Conservation (phyloP, 2,888 invertebrate genomes). For the Philhelius pedissequus region DNA sequence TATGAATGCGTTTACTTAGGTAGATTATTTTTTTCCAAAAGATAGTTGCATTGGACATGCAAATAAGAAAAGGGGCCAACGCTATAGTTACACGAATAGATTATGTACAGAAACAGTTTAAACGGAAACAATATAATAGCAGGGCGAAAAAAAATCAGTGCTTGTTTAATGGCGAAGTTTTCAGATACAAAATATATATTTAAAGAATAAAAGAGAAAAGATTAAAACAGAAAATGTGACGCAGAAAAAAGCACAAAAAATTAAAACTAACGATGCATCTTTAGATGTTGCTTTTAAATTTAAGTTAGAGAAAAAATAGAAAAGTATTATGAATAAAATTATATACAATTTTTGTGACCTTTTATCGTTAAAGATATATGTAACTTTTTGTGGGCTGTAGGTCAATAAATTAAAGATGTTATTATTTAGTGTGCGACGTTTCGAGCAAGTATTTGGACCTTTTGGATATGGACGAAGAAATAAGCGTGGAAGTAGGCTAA, state of each 20-base stretch:
- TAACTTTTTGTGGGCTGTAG: too few species aligned
- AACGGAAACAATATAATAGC: neutral
- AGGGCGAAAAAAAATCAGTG: neutral
- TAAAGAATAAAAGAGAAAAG: neutral
- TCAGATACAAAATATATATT: neutral
- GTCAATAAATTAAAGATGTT: too few species aligned
- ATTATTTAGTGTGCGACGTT: too few species aligned
- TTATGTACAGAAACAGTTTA: slow-evolving; percentile 39
- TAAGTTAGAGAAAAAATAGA: neutral
- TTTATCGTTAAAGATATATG: too few species aligned
- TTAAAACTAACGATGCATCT: neutral
- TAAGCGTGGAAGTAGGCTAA: too few species aligned
- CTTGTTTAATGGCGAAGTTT: neutral
- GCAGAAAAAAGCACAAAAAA: neutral
- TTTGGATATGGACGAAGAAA: too few species aligned
- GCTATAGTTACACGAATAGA: slow-evolving; percentile 8
- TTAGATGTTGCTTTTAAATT: neutral
- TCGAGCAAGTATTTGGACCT: too few species aligned
- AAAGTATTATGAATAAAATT: too few species aligned
- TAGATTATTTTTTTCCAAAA: neutral
- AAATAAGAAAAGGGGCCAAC: neutral
- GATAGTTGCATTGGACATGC: slow-evolving; percentile 14
- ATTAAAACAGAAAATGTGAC: neutral
- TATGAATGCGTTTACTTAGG: neutral
- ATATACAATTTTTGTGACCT: too few species aligned